Conservation (phyloP, 2,888 invertebrate genomes). For the Folsomia candida region DNA sequence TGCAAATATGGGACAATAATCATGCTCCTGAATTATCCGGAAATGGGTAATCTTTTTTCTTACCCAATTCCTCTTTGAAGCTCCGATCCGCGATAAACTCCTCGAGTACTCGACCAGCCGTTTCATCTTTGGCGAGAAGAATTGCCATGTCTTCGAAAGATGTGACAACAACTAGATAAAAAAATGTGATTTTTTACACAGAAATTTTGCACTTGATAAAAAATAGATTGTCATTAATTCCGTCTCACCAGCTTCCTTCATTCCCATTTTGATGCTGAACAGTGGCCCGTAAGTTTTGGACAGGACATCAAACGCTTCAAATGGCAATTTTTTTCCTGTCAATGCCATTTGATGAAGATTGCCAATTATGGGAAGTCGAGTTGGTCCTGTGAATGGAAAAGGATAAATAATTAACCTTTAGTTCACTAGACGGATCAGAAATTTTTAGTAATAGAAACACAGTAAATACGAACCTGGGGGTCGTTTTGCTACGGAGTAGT, state of each 20-base stretch:
- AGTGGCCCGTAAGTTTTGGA: constrained; percentile 22
- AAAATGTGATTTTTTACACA: not conserved
- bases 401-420: too few relatives aligned
- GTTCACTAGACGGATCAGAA: too few relatives aligned
- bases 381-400: too few relatives aligned
- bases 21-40: not conserved
- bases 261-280: constrained; percentile 20
- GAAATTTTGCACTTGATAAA: too few relatives aligned
- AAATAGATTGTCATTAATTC: too few relatives aligned
- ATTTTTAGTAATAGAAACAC: too few relatives aligned
- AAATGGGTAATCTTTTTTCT: too few relatives aligned
- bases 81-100: constrained; percentile 11
- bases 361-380: constrained; percentile 18
- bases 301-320: constrained; percentile 18
- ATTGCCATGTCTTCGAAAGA: constrained; percentile 16
- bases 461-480: too few relatives aligned
- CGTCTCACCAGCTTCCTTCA: constrained; percentile 8
- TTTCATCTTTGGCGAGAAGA: constrained; percentile 21
- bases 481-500: not conserved
- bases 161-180: constrained; percentile 20
- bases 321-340: constrained; percentile 7
- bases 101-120: constrained; percentile 22
- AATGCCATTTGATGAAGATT: constrained; percentile 20
- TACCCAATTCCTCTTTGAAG: constrained; percentile 20
- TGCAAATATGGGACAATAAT: constrained; percentile 3